Percentiles rank a stretch among this genome's conserved stretches.
Conservation (phyloP, 2,113 vertebrate genomes). For the Hystrix brachyura region DNA sequence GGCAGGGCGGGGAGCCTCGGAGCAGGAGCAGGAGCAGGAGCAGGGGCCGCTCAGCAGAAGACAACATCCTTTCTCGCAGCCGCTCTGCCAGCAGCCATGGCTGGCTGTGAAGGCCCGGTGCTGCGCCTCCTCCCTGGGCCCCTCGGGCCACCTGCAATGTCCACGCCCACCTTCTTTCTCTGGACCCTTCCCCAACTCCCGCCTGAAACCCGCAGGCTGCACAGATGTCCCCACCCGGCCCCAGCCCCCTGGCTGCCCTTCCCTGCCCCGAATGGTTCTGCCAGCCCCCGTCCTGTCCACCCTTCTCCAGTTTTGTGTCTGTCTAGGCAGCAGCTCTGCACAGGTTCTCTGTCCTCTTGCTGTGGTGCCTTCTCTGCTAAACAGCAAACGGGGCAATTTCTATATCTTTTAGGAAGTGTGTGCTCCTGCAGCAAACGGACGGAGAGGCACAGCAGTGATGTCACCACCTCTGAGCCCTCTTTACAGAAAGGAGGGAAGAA, state of each 20-base stretch:
- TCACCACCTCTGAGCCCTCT: neutral
- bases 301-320: neutral
- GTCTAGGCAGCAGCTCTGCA: neutral
- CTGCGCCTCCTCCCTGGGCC: neutral
- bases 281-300: neutral
- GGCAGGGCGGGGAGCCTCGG: neutral
- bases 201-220: neutral
- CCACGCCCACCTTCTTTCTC: neutral
- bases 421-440: neutral
- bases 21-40: neutral
- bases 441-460: neutral
- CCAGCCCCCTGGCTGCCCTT: neutral
- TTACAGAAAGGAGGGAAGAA: neutral
- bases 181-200: neutral
- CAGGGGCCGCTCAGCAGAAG: neutral
- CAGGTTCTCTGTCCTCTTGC: neutral
- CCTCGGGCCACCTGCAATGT: neutral
- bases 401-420: neutral
- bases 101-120: too few species aligned
- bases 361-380: neutral
- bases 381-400: neutral
- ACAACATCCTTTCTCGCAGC: too few species aligned
- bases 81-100: neutral
- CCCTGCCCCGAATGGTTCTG: neutral
- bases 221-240: neutral